Conservation (phyloP, 2,113 vertebrate species). For the Edolisoma coerulescens region DNA sequence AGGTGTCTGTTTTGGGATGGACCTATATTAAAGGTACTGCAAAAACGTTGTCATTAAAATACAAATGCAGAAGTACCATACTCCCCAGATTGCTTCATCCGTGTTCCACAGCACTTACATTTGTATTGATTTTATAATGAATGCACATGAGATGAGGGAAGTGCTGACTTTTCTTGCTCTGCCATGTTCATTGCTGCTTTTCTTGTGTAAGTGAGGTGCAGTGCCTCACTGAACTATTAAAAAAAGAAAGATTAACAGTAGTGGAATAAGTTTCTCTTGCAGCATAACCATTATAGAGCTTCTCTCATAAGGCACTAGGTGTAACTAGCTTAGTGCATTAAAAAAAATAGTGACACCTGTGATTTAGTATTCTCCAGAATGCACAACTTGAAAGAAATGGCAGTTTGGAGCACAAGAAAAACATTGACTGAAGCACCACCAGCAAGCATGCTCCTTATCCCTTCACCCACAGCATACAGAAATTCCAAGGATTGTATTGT, state of each 20-base stretch:
- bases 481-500: not conserved
- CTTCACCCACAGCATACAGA: not conserved
- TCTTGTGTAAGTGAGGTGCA: not conserved
- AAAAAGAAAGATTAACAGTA: not conserved
- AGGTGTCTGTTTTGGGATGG: not conserved
- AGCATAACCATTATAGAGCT: not conserved
- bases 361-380: not conserved
- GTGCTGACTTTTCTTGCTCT: not conserved
- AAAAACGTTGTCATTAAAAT: not conserved
- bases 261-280: not conserved
- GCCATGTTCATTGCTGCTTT: not conserved
- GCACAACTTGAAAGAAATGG: not conserved
- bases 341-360: not conserved
- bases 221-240: not conserved
- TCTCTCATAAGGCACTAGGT: not conserved
- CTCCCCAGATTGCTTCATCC: not conserved
- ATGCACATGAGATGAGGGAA: not conserved
- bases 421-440: not conserved
- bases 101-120: not conserved
- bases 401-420: not conserved
- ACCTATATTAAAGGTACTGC: not conserved
- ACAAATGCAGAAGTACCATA: not conserved
- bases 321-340: not conserved
- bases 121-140: constrained; percentile 20
- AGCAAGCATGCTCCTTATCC: not conserved